These are phyloP conservation scores for Vulpes lagopus DNA, from an alignment of 2,113 vertebrate genomes.

Conservation along the genomic window DNA sequence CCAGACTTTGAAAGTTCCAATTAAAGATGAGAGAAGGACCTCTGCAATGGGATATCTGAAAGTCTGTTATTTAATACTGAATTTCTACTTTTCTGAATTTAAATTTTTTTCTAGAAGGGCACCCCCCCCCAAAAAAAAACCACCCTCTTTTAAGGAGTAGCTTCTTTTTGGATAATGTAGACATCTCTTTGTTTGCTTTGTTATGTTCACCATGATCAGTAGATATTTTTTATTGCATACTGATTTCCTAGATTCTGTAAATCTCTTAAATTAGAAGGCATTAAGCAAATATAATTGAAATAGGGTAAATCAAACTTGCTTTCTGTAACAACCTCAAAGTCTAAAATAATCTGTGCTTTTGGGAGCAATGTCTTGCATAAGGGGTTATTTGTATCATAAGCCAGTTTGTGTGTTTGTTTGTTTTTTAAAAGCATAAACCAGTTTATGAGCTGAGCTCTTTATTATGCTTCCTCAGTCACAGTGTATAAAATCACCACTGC, in stretches of 20 bases:
- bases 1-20: not conserved
- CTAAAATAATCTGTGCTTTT: not conserved
- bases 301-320: not conserved
- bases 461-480: not conserved
- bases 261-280: not conserved
- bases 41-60: not conserved
- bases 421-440: not conserved
- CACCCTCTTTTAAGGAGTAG: not conserved
- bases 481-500: not conserved
- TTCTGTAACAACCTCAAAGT: not conserved
- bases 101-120: not conserved
- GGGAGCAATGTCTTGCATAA: not conserved
- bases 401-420: not conserved
- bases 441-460: not conserved
- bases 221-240: not conserved
- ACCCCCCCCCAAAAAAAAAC: not conserved
- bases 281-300: constrained; percentile 3
- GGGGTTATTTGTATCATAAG: not conserved
- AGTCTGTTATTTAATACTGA: not conserved
- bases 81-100: not conserved
- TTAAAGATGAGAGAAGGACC: not conserved
- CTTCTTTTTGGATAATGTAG: not conserved
- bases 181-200: not conserved
- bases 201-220: not conserved
- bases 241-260: not conserved